These are phyloP conservation scores for Cheirogaleus medius DNA, from an alignment of 2,113 vertebrate genomes.

Conservation along the genomic window DNA sequence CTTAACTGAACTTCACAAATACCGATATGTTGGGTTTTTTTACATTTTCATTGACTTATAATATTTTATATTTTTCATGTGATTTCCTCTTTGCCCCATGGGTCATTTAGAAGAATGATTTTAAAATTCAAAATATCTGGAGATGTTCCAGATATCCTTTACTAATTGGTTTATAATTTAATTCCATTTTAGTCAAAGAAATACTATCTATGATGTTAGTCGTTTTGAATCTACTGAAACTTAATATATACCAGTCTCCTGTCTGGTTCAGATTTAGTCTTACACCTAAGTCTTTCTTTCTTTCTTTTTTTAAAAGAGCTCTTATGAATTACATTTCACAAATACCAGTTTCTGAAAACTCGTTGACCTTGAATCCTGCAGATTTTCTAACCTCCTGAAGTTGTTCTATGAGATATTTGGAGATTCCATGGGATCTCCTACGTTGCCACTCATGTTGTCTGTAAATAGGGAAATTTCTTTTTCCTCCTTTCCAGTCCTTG, in stretches of 20 bases:
- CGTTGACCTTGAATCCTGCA: neutral
- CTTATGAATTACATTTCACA: no score
- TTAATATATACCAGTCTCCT: no score
- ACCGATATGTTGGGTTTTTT: neutral
- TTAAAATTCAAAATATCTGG: neutral
- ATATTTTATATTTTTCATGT: neutral
- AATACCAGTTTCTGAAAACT: neutral
- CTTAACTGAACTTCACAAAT: neutral
- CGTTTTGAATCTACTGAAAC: no score
- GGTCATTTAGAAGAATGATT: neutral
- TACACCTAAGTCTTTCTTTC: no score
- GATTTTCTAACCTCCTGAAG: neutral
- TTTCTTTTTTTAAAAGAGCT: no score
- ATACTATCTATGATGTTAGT: no score
- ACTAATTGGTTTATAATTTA: neutral
- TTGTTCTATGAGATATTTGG: no score
- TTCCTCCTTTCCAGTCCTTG: neutral
- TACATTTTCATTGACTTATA: neutral
- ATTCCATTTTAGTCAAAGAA: no score
- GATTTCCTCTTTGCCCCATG: neutral
- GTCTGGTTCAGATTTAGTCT: no score
- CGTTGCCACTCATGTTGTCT: rapidly evolving
- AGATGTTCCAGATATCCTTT: neutral
- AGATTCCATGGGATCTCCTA: no score
- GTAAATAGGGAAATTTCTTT: neutral